Evolutionary conservation across 2,797 vertebrate species (phyloP).

Genomic region (Chrosomus eos): DNA sequence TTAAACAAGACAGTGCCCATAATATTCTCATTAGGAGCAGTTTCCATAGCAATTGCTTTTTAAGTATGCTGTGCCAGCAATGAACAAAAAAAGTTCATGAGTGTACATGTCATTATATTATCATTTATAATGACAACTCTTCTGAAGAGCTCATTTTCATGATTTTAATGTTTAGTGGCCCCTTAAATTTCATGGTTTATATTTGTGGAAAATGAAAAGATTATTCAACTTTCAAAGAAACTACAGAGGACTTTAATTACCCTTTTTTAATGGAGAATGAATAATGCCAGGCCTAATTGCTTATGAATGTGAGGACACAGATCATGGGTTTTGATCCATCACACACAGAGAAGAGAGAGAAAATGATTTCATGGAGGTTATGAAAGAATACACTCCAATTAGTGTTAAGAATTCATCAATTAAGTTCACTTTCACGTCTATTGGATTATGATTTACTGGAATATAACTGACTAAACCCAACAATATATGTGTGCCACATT

Average conservation of each 20-base stretch:
- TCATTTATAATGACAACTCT: slow-evolving; percentile 78
- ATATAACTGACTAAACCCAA: neutral
- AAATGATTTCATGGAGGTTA: slow-evolving; percentile 56
- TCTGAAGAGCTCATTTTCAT: slow-evolving; percentile 76
- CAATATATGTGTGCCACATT: neutral
- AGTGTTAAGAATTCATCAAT: slow-evolving; percentile 19
- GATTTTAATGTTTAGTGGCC: slow-evolving; percentile 75
- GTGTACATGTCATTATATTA: slow-evolving; percentile 75
- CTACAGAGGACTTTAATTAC: slow-evolving; percentile 81
- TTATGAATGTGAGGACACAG: slow-evolving; percentile 81
- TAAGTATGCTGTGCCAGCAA: slow-evolving; percentile 61
- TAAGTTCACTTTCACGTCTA: neutral
- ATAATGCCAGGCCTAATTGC: slow-evolving; percentile 81
- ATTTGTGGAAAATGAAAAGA: slow-evolving; percentile 76
- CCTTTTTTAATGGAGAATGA: slow-evolving; percentile 79
- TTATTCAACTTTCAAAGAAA: slow-evolving; percentile 82
- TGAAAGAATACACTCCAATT: slow-evolving; percentile 41
- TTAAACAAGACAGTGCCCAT: slow-evolving; percentile 63
- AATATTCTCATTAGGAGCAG: slow-evolving; percentile 71
- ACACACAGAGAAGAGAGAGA: slow-evolving; percentile 58
- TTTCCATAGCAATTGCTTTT: slow-evolving; percentile 70
- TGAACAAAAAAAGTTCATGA: slow-evolving; percentile 72
- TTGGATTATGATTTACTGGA: neutral
- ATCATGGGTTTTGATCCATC: slow-evolving; percentile 72
- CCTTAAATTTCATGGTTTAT: slow-evolving; percentile 78